These are phyloP conservation scores for Cyanoramphus novaezelandiae DNA, from an alignment of 2,113 vertebrate genomes.

Conservation along the genomic window DNA sequence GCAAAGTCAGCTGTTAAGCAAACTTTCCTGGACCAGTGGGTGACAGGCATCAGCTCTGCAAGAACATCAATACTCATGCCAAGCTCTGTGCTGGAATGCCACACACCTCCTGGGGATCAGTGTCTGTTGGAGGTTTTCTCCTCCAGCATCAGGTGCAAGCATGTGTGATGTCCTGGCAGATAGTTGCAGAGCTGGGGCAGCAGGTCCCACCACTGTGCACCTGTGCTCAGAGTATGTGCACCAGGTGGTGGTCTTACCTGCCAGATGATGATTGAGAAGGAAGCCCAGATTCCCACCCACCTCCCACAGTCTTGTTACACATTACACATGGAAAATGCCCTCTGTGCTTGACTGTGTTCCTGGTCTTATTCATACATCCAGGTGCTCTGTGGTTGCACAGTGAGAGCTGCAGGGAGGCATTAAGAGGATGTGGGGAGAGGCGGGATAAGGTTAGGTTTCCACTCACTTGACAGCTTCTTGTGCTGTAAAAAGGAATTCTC, in stretches of 20 bases:
- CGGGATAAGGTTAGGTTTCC: neutral
- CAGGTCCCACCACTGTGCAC: neutral
- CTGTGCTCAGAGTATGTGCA: rapidly evolving
- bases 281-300: neutral
- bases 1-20: neutral
- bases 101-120: rapidly evolving
- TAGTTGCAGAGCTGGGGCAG: neutral
- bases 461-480: neutral
- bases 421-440: neutral
- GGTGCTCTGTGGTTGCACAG: neutral
- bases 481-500: neutral
- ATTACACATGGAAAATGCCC: neutral
- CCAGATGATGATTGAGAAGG: neutral
- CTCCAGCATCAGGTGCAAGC: rapidly evolving
- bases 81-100: rapidly evolving
- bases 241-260: neutral
- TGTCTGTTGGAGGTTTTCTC: neutral
- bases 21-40: neutral
- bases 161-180: rapidly evolving
- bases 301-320: rapidly evolving
- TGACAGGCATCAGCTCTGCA: neutral
- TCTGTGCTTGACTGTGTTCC: rapidly evolving
- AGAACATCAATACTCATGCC: rapidly evolving
- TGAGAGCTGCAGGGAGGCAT: neutral
- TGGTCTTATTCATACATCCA: neutral